Evolutionary conservation across 2,888 invertebrate genomes (phyloP), one percentile per base, ranked within the genome.

Genomic region (Liopterus haemorrhoidalis): DNA sequence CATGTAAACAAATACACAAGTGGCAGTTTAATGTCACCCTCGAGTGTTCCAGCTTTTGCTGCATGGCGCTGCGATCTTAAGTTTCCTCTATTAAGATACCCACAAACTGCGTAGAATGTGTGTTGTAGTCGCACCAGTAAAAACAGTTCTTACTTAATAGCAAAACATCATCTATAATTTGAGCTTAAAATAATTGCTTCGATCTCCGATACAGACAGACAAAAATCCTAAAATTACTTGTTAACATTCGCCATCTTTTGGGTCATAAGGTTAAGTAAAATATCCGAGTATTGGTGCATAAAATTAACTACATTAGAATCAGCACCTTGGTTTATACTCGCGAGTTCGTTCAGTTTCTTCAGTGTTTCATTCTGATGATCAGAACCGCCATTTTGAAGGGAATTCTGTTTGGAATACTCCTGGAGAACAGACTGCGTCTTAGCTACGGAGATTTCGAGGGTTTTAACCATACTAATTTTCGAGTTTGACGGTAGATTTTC

Each of bases 231-330:
- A 21, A 30, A 19, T 19, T 32, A 43, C 20, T 40, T 60, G 46
- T 61, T 64, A 24, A 59, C 54, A 46, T 57, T 60, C 43, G 62
- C 62, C 63, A 78, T 76, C 56, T 74, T 72, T 57, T 79, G 76
- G 57, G 79, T 78, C 63, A 79, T 75, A 68, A 79, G 70, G 41
- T 68, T 73, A 41, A 78, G 61, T 30, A 79, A 63, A 57, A 76
- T 67, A 51, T 79, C 78, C 8, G 77, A 75, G 59, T 76, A 79
- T 57, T 78, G 78, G 55, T 79, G 75, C 72, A 79, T 75, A 64
- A 78, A 72, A 41, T 70, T 72, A 38, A 75, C 72, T 41, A 76
- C 69, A 41, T 72, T 70, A 41, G 70, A 69, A 53, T 71, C 70
- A 48, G 64, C 68, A 11, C 65, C 65, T 1, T 57, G 50, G 15